These are phyloP conservation scores for Amiota minor DNA, from an alignment of 2,888 invertebrate genomes.

Conservation along the genomic window DNA sequence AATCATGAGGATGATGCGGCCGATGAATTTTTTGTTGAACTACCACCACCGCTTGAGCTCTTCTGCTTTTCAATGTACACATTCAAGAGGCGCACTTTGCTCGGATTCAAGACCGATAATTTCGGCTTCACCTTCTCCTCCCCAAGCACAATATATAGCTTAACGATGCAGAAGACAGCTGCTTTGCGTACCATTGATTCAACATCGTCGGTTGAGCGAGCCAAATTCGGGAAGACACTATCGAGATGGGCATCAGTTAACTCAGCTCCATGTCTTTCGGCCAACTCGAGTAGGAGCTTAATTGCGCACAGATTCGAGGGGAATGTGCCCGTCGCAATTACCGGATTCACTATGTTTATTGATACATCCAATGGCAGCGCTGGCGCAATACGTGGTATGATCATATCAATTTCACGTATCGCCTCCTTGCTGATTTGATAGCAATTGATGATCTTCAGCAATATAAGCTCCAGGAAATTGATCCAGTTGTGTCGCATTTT, in stretches of 20 bases:
- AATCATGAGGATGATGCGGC: slow-evolving; percentile 71
- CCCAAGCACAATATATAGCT: slow-evolving; percentile 90
- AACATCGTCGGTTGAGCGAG: slow-evolving; percentile 91
- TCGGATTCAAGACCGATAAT: slow-evolving; percentile 86
- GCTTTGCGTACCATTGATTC: slow-evolving; percentile 96
- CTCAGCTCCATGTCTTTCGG: slow-evolving; percentile 83
- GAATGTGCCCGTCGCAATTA: slow-evolving; percentile 89
- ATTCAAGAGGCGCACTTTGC: slow-evolving; percentile 77
- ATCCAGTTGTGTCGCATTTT: slow-evolving; percentile 86
- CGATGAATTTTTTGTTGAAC: slow-evolving; percentile 69
- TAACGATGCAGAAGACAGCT: slow-evolving; percentile 97
- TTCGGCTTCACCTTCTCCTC: slow-evolving; percentile 89
- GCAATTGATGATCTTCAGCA: slow-evolving; percentile 90
- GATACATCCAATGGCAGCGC: slow-evolving; percentile 87
- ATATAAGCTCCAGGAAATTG: slow-evolving; percentile 91
- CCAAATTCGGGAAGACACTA: slow-evolving; percentile 89
- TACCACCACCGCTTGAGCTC: slow-evolving; percentile 60
- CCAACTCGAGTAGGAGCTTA: slow-evolving; percentile 90
- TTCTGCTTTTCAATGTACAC: slow-evolving; percentile 70
- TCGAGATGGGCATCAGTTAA: slow-evolving; percentile 84
- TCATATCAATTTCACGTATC: slow-evolving; percentile 88
- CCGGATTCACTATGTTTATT: slow-evolving; percentile 81
- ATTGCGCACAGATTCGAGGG: slow-evolving; percentile 93
- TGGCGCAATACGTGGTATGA: slow-evolving; percentile 82
- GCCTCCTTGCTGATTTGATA: slow-evolving; percentile 86